Evolutionary conservation across 1,140 invertebrate species (phyloP), one percentile per base, ranked within the genome.

Genomic region (Meloidogyne floridensis): DNA sequence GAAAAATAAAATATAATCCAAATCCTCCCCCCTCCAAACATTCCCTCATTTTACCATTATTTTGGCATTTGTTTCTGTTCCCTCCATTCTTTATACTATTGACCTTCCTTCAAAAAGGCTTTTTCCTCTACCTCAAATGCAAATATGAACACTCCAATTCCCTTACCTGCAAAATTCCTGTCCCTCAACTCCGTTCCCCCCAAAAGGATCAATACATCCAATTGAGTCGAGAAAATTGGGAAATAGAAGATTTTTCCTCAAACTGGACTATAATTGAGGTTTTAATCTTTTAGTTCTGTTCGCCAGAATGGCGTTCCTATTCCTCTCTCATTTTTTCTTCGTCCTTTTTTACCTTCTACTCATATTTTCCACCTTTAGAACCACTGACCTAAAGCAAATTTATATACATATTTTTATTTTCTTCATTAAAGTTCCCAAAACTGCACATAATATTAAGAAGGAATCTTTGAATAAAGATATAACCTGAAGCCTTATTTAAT

Each of bases 81-180:
- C 7, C 15, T 65, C 11, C 11, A 7, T 65, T n/a, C 59, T 59
- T 15, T 59, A 59, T 59, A 59, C 56, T 59, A 15, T 13, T 65
- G 59, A 65, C 59, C 59, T 65, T 65, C 59, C 59, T 65, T n/a
- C n/a, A 7, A n/a, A 65, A 65, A n/a, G 59, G 59, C 59, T 15
- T 65, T 65, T 65, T 65, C 15, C 11, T 13, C 59, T 65, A n/a
- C 59, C 59, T 65, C 59, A 65, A 65, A 65, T 65, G 59, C 59
- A 65, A 65, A 65, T 65, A 7, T 65, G 59, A 65, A 65, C n/a
- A 65, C 59, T n/a, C 59, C 59, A 65, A 65, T 65, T n/a, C 59
- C 59, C 56, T 15, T 6, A 65, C 59, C 59, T 65, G 59, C 15
- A 7, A 65, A 65, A 18, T n/a, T n/a, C 59, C 59, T 18, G 5